phyloP scores from a whole-genome alignment of 1,140 invertebrate genomes.

The Tribolium castaneum region DNA sequence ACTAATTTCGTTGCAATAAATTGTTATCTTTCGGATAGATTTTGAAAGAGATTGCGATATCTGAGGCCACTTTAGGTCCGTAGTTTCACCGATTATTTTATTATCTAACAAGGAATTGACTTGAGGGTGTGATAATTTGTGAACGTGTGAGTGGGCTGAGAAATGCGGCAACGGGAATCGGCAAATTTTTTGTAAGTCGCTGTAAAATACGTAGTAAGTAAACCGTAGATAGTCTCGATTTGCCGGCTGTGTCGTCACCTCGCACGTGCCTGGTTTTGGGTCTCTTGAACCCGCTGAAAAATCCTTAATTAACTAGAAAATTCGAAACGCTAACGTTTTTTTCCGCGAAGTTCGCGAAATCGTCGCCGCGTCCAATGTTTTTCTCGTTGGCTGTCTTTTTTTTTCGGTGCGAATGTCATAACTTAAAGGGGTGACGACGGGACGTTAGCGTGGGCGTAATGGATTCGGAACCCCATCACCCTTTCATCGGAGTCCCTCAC shows the following conservation, averaged over 20 bases:
- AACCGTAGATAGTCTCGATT: too few relatives aligned
- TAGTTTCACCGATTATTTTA: too few relatives aligned
- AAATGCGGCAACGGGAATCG: too few relatives aligned
- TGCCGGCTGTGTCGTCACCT: neutral
- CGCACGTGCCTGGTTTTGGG: neutral
- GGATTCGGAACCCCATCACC: neutral
- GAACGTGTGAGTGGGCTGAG: too few relatives aligned
- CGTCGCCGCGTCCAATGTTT: neutral
- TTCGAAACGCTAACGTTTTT: neutral
- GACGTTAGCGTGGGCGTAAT: slow-evolving; percentile 1
- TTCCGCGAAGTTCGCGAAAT: neutral
- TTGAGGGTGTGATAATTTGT: too few relatives aligned
- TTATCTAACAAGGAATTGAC: too few relatives aligned
- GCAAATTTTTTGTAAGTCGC: too few relatives aligned
- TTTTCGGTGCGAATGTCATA: slow-evolving; percentile 6
- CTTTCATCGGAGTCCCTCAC: neutral
- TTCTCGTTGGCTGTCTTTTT: neutral
- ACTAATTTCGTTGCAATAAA: too few relatives aligned
- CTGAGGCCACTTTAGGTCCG: too few relatives aligned
- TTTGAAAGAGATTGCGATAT: too few relatives aligned
- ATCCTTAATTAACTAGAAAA: neutral
- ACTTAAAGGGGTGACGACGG: slow-evolving; percentile 1
- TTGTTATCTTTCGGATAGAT: too few relatives aligned
- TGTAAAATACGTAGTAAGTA: too few relatives aligned
- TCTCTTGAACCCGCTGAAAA: neutral